These are phyloP conservation scores for Dascyllus trimaculatus DNA, from an alignment of 2,113 vertebrate genomes.

Conservation along the genomic window DNA sequence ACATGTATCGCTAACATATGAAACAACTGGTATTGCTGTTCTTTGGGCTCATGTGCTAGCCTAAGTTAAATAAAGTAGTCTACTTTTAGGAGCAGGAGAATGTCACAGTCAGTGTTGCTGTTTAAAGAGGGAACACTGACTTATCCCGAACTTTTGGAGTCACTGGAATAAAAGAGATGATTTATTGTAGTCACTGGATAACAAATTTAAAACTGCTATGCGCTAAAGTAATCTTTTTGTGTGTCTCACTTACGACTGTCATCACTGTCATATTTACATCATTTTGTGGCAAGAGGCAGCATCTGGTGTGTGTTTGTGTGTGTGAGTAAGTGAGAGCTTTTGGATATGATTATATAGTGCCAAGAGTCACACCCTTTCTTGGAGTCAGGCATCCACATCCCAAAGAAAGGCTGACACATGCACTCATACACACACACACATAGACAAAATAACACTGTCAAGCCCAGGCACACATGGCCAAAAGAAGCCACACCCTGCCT, in stretches of 20 bases:
- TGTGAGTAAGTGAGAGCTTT: slow-evolving; percentile 21
- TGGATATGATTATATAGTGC: slow-evolving; percentile 56
- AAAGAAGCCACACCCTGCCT: slow-evolving; percentile 45
- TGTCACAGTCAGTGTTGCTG: too few relatives aligned
- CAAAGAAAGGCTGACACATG: slow-evolving; percentile 21
- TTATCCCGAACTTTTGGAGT: not conserved
- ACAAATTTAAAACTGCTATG: slow-evolving; percentile 13
- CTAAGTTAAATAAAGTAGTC: too few relatives aligned
- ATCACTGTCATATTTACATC: slow-evolving; percentile 34
- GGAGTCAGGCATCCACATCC: slow-evolving; percentile 32
- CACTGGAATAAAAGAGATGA: not conserved
- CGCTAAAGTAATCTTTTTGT: not conserved
- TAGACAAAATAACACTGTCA: slow-evolving; percentile 16
- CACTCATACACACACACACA: slow-evolving; percentile 10
- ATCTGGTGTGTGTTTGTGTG: slow-evolving; percentile 43
- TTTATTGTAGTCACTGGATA: slow-evolving; percentile 14
- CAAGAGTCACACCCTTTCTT: slow-evolving; percentile 55
- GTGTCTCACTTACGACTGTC: slow-evolving; percentile 9
- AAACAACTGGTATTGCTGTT: too few relatives aligned
- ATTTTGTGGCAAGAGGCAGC: slow-evolving; percentile 33
- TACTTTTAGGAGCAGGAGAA: too few relatives aligned
- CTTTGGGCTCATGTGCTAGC: too few relatives aligned
- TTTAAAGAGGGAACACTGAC: not conserved
- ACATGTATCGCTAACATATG: too few relatives aligned
- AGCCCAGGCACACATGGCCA: slow-evolving; percentile 32